Base-by-base conservation (phyloP, 2,888 invertebrate genomes). In the Brenthis daphne region DNA sequence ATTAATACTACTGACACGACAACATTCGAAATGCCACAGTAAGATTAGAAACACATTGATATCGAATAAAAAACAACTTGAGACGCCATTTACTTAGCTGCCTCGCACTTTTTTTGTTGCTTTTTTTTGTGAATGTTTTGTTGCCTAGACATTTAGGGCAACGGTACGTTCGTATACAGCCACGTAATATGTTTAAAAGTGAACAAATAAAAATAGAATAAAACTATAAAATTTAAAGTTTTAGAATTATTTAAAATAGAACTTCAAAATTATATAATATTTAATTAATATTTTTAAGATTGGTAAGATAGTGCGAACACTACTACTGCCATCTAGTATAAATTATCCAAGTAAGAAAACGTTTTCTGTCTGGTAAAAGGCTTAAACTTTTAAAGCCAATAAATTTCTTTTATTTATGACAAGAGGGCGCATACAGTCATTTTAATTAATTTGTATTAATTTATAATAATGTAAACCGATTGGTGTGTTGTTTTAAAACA, bases 51-150 rank as follows among this genome's bases (percentile, higher is more conserved):
- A 89, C 84, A 86, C 86, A 86, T 82, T 86, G 82, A 83, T 84
- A 82, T 81, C 76, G 82, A 85, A 83, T 88, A 89, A 89, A 92
- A 92, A 90, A 92, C 91, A 92, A 91, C 87, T 86, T 88, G 87
- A 89, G 92, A 92, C 92, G 92, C 92, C 92, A 92, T 92, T 92
- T 91, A 82, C 80, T 78, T 74, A 76, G 85, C 85, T 85, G 84
- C 84, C 84, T 86, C 82, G 80, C 79, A 86, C 83, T 87, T 85
- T 86, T 87, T 81, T 79, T 76, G 73, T 77, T 76, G 69, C 65
- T 68, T 76, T 64, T 24, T 73, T 69, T 82, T 83, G 80, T 82
- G 81, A 80, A 73, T 76, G 77, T 78, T 79, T 81, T 83, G 83
- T 78, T 82, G 76, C 77, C 76, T 75, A 78, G 72, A 63, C 55